Base-by-base conservation (phyloP, 2,888 invertebrate species). In the Drosophila neonasuta region DNA sequence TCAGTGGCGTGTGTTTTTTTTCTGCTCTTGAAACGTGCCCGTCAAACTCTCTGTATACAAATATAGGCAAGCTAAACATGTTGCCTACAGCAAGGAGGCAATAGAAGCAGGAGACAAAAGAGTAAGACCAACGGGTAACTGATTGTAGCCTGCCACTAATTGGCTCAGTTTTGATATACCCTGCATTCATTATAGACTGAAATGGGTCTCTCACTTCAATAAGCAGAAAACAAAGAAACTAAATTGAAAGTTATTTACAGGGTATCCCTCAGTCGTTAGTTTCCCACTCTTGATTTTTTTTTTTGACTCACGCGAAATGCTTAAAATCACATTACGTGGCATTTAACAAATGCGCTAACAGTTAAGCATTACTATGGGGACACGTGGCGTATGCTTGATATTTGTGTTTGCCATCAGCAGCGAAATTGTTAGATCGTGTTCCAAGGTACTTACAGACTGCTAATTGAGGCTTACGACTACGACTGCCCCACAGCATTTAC, bases 61-160 rank as follows among this genome's bases (percentile, higher is more conserved):
- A 65, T 60, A 80, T 68, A 68, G 56, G 60, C 17, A 17, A 60
- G 59, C 65, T 68, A 62, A 65, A 70, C 70, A 61, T 57, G 58
- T 71, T 65, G 46, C 42, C 4, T 11, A 20, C 41, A 15, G 30
- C 13, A 29, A 3, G 9, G 24, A 15, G 29, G n/a, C 24, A 13
- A 13, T n/a, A 24, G 17, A 1, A 20, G 20, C 7, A 11, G 36
- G 32, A 17, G 34, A 15, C 20, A 10, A 54, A 44, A 56, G 52
- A 36, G 36, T 11, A 13, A 36, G 24, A 36, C 24, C 30, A 34
- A 55, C 17, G 56, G 54, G 46, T 50, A 50, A 60, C 68, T 69
- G 61, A 55, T 69, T 67, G 64, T 73, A 64, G 67, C 51, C 61
- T 41, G 45, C 64, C 67, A 67, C 74, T 82, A 82, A 82, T 82